phyloP scores from a whole-genome alignment of 2,113 vertebrate genomes.

The Hypocryptadius cinnamomeus region DNA sequence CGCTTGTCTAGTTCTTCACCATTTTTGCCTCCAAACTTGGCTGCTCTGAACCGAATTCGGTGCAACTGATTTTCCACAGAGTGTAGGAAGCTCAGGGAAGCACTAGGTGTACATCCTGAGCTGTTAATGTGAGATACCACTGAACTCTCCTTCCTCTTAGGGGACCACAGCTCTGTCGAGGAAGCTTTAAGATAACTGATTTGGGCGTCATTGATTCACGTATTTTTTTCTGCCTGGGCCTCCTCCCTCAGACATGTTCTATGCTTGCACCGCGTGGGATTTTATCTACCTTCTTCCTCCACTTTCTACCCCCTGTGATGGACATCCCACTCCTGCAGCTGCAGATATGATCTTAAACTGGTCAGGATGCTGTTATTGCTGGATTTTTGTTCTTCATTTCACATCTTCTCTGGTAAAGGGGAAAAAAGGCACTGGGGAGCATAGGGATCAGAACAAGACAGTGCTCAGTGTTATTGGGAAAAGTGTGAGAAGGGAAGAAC shows the following conservation, averaged over 20 bases:
- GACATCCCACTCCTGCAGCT: background rate
- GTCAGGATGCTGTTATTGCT: background rate
- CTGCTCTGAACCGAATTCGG: rapidly evolving
- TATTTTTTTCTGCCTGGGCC: background rate
- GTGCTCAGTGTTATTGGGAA: background rate
- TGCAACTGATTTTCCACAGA: background rate
- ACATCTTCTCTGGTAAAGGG: background rate
- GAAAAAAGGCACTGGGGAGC: background rate
- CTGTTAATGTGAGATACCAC: background rate
- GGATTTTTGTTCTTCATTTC: background rate
- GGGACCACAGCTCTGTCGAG: background rate
- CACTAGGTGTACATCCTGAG: background rate
- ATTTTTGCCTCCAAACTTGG: background rate
- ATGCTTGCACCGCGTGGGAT: background rate
- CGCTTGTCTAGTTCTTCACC: background rate
- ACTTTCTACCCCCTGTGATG: rapidly evolving
- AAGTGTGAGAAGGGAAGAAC: background rate
- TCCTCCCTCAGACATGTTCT: background rate
- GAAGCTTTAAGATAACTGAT: background rate
- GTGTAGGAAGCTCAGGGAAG: background rate
- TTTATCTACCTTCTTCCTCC: background rate
- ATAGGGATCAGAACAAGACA: background rate
- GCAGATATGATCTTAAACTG: background rate
- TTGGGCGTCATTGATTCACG: background rate
- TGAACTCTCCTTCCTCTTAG: background rate